Evolutionary conservation across 2,888 invertebrate genomes (phyloP), one percentile per base, ranked within the genome.

Genomic region (Sycophila texana): DNA sequence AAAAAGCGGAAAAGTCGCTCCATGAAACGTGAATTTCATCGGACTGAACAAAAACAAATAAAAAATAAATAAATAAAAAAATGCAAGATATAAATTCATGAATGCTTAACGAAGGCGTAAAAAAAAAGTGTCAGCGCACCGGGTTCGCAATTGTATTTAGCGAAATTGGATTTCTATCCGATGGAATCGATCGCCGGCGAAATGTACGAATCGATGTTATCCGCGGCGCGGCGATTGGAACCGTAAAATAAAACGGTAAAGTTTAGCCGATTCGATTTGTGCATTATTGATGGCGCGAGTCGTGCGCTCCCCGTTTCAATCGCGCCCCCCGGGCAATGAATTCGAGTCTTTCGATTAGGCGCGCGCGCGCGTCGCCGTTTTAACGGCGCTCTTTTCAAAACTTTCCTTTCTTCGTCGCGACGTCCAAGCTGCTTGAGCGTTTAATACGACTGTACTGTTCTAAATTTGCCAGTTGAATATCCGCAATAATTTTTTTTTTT

Each of bases 161-260:
- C 39, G 16, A 30, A 55, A 55, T 68, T 68, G 55, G 55, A 55
- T 55, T 68, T 12, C 30, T 55, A 55, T 68, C 30, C n/a, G 55
- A n/a, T 12, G 12, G 4, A 55, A 55, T 55, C 68, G 55, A 68
- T 68, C 30, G n/a, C 16, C 2, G 55, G 55, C 18, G 18, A 55
- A 26, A n/a, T 57, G 67, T 67, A 68, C 18, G 55, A 55, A 68
- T 68, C 55, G 68, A 68, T 18, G 68, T 39, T 68, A 68, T 55
- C 39, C 55, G 18, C n/a, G n/a, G 18, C 55, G 18, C 55, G 55
- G 14, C 39, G 68, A 68, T 55, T 22, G 22, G n/a, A 14, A 0
- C n/a, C n/a, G n/a, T 53, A 53, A 53, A 53, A 14, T 53, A 53
- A 55, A 68, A 57, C 30, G 30, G 30, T 18, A 68, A 55, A 68